Evolutionary conservation across 2,797 vertebrate genomes (phyloP), one percentile per base, ranked within the genome.

Genomic region (Salmo trutta): DNA sequence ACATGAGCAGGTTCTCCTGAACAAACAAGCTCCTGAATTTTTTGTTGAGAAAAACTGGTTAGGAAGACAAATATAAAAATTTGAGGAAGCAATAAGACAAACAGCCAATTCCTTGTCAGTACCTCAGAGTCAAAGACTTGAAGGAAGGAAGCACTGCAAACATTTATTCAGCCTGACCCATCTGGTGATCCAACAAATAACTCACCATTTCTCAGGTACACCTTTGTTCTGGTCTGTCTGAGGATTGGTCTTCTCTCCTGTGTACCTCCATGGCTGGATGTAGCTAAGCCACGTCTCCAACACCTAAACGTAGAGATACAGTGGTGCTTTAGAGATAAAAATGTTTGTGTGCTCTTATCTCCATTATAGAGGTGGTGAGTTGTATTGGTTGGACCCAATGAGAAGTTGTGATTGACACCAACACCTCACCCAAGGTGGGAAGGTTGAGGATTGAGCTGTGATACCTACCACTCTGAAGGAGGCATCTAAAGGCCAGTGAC

Each of bases 281-380:
- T 97, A 99, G 86, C 98, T 99, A 64, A 99, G 79, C 98, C 98
- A 99, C 56, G 98, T 98, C 90, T 99, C 98, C 64, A 99, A 87
- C n/a, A 99, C 97, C 98, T 99, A n/a, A 36, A 81, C 12, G 53
- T 1, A 85, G 0, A 75, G 2, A 67, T 17, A 33, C 4, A 29
- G 65, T 67, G 16, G 59, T 8, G 59, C 7, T 47, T 47, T 47
- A 47, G 41, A 47, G 41, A 47, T 12, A 47, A 24, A 24, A 24
- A 24, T 24, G 24, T 24, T 24, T 24, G 24, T 24, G 24, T 24
- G 24, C 24, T 24, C 24, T 24, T 10, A 14, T 47, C 10, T 47
- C 41, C 41, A 47, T 8, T 47, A 62, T n/a, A 59, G 19, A 59
- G 21, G 56, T 59, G 56, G 21, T 12, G 21, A 62, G 59, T 47